Conservation (phyloP, 2,888 invertebrate genomes). For the Meteorus cinctellus region DNA sequence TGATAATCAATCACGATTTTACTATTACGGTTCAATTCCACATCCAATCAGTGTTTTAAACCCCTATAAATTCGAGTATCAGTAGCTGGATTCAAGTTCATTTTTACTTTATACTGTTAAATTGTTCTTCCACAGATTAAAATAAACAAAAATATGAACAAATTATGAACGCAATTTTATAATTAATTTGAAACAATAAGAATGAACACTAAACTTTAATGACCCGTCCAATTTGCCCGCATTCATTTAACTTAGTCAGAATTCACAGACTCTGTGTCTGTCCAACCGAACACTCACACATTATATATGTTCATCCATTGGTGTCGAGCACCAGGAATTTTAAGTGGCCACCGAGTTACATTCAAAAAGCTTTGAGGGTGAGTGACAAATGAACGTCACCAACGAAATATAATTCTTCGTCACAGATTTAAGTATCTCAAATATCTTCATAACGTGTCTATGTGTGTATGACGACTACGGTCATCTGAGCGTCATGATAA, state of each 20-base stretch:
- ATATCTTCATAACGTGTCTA: neutral
- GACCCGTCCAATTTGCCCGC: neutral
- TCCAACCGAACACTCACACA: constrained; percentile 20
- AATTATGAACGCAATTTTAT: neutral
- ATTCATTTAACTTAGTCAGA: neutral
- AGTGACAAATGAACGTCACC: constrained; percentile 24
- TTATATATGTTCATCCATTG: neutral
- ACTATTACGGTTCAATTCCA: too few relatives aligned
- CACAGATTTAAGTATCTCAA: constrained; percentile 12
- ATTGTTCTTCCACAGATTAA: too few relatives aligned
- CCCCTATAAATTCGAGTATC: too few relatives aligned
- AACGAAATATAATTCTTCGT: constrained; percentile 11
- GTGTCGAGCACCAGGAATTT: constrained; percentile 44
- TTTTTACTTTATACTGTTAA: too few relatives aligned
- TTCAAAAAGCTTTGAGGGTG: neutral
- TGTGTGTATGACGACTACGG: constrained; percentile 25
- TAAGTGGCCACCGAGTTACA: constrained; percentile 43
- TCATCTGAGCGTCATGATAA: constrained; percentile 49
- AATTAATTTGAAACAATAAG: neutral
- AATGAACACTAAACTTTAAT: neutral
- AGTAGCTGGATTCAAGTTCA: too few relatives aligned
- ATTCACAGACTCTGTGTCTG: neutral
- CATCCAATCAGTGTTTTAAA: too few relatives aligned
- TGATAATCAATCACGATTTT: too few relatives aligned
- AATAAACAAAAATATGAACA: neutral